Evolutionary conservation across 2,888 invertebrate species (phyloP).

Genomic region (Serrognathus titanus): DNA sequence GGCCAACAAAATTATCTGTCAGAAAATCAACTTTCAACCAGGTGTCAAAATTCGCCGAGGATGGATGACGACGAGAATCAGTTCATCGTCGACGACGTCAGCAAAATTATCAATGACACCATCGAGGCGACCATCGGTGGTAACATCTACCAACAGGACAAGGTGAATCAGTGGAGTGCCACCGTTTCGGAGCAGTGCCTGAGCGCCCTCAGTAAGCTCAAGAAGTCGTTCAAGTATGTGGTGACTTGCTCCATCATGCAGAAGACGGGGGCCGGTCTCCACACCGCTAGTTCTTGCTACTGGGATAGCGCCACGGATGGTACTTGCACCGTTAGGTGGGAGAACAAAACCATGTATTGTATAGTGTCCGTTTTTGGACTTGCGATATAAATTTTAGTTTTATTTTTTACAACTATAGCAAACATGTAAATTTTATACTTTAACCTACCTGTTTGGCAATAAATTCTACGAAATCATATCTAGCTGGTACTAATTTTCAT

Average conservation of each 20-base stretch:
- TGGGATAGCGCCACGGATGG: slow-evolving; percentile 82
- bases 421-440: background rate
- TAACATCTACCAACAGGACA: slow-evolving; percentile 64
- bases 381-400: slow-evolving; percentile 47
- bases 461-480: no score
- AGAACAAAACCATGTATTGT: slow-evolving; percentile 83
- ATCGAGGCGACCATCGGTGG: slow-evolving; percentile 72
- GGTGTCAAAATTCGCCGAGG: slow-evolving; percentile 17
- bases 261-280: slow-evolving; percentile 78
- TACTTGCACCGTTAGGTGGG: slow-evolving; percentile 81
- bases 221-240: slow-evolving; percentile 80
- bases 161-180: slow-evolving; percentile 71
- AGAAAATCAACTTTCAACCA: slow-evolving; percentile 14
- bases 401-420: slow-evolving; percentile 1
- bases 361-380: slow-evolving; percentile 79
- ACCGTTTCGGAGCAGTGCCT: slow-evolving; percentile 74
- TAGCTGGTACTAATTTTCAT: no score
- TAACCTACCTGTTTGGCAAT: no score
- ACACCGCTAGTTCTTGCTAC: slow-evolving; percentile 78
- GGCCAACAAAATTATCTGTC: slow-evolving; percentile 26
- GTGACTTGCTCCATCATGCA: slow-evolving; percentile 82
- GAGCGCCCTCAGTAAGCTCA: slow-evolving; percentile 66
- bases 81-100: slow-evolving; percentile 70
- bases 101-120: slow-evolving; percentile 70
- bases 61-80: slow-evolving; percentile 51